Percentiles rank a stretch among this genome's conserved stretches.
Evolutionary conservation across 2,888 invertebrate species (phyloP).

Genomic region (Drosophila atroscutellata): DNA sequence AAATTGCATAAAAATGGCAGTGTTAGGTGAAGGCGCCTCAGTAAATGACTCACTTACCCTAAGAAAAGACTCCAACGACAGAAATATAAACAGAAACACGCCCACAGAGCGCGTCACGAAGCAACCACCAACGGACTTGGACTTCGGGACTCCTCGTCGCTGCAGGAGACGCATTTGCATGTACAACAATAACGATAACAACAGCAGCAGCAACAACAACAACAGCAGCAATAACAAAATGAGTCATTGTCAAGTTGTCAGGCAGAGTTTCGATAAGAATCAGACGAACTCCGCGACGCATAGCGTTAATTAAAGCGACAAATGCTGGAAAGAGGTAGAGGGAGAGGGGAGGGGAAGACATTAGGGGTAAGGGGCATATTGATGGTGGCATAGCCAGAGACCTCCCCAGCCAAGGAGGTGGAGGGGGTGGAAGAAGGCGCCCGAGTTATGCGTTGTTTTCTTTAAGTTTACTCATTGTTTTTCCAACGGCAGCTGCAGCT

Average conservation of each 20-base stretch:
- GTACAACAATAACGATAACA: conserved; percentile 18
- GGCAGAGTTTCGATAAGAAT: conserved; percentile 33
- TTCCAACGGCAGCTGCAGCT: conserved; percentile 47
- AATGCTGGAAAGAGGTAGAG: conserved; percentile 25
- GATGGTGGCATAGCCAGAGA: conserved; percentile 20
- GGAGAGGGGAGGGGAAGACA: neutral
- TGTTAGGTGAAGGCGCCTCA: conserved; percentile 29
- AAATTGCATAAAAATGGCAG: conserved; percentile 19
- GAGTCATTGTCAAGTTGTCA: conserved; percentile 47
- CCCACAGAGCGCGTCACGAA: conserved; percentile 45
- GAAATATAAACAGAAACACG: conserved; percentile 13
- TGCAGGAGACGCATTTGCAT: conserved; percentile 75
- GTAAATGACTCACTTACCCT: conserved; percentile 43
- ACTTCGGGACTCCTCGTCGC: conserved; percentile 39
- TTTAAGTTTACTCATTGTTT: conserved; percentile 52
- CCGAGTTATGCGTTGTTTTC: conserved; percentile 30
- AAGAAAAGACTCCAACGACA: neutral
- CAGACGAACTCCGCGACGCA: conserved; percentile 50
- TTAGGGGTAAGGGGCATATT: neutral
- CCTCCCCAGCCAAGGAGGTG: conserved; percentile 34
- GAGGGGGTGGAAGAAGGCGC: neutral
- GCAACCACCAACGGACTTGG: conserved; percentile 45
- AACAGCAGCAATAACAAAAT: conserved; percentile 3
- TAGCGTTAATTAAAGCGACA: conserved; percentile 66
- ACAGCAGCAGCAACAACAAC: conserved; percentile 1